phyloP scores from a whole-genome alignment of 2,113 vertebrate species.

The Chaenogobius annularis region DNA sequence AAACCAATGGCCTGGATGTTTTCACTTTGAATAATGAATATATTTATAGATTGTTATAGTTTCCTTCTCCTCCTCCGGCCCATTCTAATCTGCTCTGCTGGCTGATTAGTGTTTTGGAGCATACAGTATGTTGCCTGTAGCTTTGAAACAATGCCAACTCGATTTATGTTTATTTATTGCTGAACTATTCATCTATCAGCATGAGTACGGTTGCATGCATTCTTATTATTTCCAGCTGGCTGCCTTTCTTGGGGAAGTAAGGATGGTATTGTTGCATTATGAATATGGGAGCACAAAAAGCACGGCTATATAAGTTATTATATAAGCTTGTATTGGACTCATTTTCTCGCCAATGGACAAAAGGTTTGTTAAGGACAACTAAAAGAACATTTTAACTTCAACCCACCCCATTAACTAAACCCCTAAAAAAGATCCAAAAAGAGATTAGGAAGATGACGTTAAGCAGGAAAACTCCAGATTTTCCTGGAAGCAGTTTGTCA shows the following conservation, averaged over 20 bases:
- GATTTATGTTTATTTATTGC: constrained; percentile 53
- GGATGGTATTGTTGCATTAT: background rate
- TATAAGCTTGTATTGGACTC: background rate
- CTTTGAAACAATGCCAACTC: constrained; percentile 47
- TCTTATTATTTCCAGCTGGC: constrained; percentile 38
- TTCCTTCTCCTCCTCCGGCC: constrained; percentile 5
- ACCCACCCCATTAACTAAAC: constrained; percentile 56
- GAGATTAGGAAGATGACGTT: constrained; percentile 60
- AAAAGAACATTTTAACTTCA: constrained; percentile 43
- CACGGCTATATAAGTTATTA: background rate
- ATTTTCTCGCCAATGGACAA: background rate
- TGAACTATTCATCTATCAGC: constrained; percentile 37
- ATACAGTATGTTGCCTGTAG: constrained; percentile 37
- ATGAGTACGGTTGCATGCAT: constrained; percentile 35
- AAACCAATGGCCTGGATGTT: constrained; percentile 11
- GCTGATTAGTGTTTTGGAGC: constrained; percentile 38
- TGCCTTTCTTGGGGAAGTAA: constrained; percentile 30
- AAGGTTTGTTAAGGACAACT: constrained; percentile 20
- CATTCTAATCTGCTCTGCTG: constrained; percentile 25
- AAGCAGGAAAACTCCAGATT: constrained; percentile 70
- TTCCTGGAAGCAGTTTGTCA: constrained; percentile 72
- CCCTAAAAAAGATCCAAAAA: constrained; percentile 44
- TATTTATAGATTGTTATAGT: constrained; percentile 2
- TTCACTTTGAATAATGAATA: constrained; percentile 11
- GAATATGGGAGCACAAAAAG: background rate